Evolutionary conservation across 2,888 invertebrate species (phyloP), one percentile per base, ranked within the genome.

Genomic region (Gastracanthus pulcherrimus): DNA sequence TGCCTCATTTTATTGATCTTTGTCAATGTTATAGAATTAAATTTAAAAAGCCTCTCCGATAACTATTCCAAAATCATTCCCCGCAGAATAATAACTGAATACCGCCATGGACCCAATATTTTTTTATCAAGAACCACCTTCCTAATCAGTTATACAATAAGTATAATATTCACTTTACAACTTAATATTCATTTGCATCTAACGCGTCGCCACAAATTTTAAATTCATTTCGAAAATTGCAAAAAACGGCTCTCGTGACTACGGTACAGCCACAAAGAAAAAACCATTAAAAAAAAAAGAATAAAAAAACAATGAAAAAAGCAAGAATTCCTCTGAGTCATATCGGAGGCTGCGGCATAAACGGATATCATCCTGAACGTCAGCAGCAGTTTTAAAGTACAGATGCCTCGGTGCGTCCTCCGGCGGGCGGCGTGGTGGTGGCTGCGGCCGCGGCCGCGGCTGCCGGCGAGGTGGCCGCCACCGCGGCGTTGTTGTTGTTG

Each of bases 381-480:
- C n/a, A n/a, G 62, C 45, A 29, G 45, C 36, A 19, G 70, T 84
- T 19, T 86, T 92, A 92, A 84, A 93, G 93, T 82, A 95, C 95
- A 55, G 95, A 94, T n/a, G 95, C 94, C 89, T 95, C 95, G 70
- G 92, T 93, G 76, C 94, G 88, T 79, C 87, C 87, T 64, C 84
- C 88, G 26, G 90, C 87, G n/a, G 91, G 89, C 55, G 91, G 87
- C 36, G 91, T 86, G 38, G 89, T 84, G 26, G 76, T 34, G 26
- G 76, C 3, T 19, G 38, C 29, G 6, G 38, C 13, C 4, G 51
- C 55, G 13, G 48, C 4, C 11, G 48, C 36, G 16, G 75, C 3
- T 2, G 76, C 38, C 11, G 79, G 34, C 29, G 66, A 23, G 11
- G 48, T 58, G 16, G 60, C 34, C 19, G 70, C 38, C 13, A 66